Conservation (phyloP, 2,113 vertebrate genomes). For the Tor tambroides region DNA sequence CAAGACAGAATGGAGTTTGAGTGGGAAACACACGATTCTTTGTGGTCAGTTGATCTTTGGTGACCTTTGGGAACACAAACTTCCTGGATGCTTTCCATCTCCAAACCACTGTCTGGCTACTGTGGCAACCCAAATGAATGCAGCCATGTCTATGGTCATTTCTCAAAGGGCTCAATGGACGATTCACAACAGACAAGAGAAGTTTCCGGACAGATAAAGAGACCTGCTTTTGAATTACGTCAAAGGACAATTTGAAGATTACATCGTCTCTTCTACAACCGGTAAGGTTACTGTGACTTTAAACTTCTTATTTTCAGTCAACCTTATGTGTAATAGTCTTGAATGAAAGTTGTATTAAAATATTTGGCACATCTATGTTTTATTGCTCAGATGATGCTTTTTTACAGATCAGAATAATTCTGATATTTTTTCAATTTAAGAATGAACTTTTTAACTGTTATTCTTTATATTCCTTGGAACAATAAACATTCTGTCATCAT, state of each 20-base stretch:
- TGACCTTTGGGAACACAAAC: constrained; percentile 32
- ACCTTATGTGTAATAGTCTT: no score
- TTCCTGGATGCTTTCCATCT: constrained; percentile 24
- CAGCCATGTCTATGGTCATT: constrained; percentile 2
- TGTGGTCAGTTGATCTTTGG: constrained; percentile 35
- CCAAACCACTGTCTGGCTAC: constrained; percentile 25
- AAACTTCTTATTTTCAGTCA: background rate
- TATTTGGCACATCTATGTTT: no score
- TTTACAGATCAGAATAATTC: no score
- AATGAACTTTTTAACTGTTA: no score
- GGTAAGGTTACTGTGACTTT: background rate
- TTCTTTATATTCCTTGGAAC: no score
- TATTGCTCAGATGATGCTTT: no score
- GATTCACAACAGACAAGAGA: constrained; percentile 13
- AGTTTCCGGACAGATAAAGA: background rate
- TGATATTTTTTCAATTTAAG: no score
- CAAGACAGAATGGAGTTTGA: background rate
- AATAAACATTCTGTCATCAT: no score
- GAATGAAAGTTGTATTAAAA: no score
- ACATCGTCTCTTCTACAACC: background rate
- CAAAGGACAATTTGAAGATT: background rate
- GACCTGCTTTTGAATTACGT: background rate
- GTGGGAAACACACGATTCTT: constrained; percentile 18
- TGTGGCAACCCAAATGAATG: constrained; percentile 35
- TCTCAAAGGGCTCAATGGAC: constrained; percentile 19